phyloP scores from a whole-genome alignment of 1,140 invertebrate species.

The Drosophila hydei region DNA sequence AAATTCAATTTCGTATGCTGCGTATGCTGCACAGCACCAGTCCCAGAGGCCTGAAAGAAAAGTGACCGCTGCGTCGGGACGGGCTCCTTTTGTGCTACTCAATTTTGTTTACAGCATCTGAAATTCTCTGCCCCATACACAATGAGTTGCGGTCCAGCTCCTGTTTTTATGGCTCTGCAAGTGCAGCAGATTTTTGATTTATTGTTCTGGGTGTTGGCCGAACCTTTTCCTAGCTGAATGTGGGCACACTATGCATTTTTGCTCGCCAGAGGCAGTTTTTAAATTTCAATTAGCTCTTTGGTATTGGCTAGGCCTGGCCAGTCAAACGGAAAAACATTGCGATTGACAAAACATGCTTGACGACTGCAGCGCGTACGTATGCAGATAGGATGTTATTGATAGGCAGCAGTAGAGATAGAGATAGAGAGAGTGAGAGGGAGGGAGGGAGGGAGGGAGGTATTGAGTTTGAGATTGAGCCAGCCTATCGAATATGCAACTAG shows the following conservation, averaged over 20 bases:
- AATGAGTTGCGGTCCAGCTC: background rate
- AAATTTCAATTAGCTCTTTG: conserved; percentile 40
- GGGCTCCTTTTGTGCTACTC: conserved; percentile 4
- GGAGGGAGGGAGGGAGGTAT: no score
- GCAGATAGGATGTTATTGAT: conserved; percentile 12
- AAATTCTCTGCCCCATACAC: conserved; percentile 2
- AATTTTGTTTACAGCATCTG: conserved; percentile 10
- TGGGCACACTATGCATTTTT: background rate
- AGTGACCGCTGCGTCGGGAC: background rate
- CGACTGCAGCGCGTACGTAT: background rate
- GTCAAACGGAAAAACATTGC: conserved; percentile 16
- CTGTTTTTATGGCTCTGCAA: conserved; percentile 26
- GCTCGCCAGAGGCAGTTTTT: conserved; percentile 3
- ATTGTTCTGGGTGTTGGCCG: conserved; percentile 23
- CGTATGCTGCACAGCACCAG: conserved; percentile 6
- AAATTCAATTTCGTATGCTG: conserved; percentile 47
- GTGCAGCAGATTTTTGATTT: conserved; percentile 68
- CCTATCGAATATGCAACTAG: background rate
- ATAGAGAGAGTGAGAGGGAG: no score
- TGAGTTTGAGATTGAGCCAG: no score
- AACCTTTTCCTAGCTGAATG: background rate
- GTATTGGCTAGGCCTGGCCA: background rate
- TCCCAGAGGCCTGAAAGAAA: background rate
- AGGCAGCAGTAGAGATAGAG: background rate
- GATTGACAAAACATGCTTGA: background rate